A percentile compares a stretch with the other conserved stretches of the same genome.
These are phyloP conservation scores for Drosophila helvetica DNA, from an alignment of 2,888 invertebrate species.

Conservation along the genomic window DNA sequence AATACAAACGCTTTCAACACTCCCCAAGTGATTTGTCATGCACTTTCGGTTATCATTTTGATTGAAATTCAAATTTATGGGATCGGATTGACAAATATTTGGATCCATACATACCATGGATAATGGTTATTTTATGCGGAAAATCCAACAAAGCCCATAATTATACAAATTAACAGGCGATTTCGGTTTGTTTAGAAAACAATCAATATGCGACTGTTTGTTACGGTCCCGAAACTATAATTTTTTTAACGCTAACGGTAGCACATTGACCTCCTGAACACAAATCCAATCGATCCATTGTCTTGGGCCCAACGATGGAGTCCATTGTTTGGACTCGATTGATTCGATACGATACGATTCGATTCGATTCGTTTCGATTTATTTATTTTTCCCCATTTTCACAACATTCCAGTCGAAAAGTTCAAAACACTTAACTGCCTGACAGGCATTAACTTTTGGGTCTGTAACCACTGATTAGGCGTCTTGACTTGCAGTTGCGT, in stretches of 20 bases:
- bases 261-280: constrained; percentile 70
- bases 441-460: constrained; percentile 73
- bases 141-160: constrained; percentile 38
- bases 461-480: constrained; percentile 71
- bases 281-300: constrained; percentile 37
- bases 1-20: constrained; percentile 35
- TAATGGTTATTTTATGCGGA: constrained; percentile 61
- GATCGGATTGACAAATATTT: constrained; percentile 27
- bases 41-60: neutral
- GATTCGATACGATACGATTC: constrained; percentile 12
- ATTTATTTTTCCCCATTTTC: constrained; percentile 71
- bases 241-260: constrained; percentile 57
- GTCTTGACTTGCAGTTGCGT: constrained; percentile 58
- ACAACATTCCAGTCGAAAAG: constrained; percentile 74
- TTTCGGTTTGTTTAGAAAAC: constrained; percentile 53
- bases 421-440: constrained; percentile 76
- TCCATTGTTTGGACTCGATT: constrained; percentile 32
- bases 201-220: constrained; percentile 58
- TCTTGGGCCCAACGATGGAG: constrained; percentile 11
- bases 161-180: constrained; percentile 67
- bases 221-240: constrained; percentile 45
- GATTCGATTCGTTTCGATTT: constrained; percentile 56
- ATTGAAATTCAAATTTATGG: constrained; percentile 16
- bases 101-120: constrained; percentile 5
- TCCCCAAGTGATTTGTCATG: constrained; percentile 52